A percentile compares a stretch with the other conserved stretches of the same genome.
These are phyloP conservation scores for Rhinella marina DNA, from an alignment of 2,797 vertebrate species.

Conservation along the genomic window DNA sequence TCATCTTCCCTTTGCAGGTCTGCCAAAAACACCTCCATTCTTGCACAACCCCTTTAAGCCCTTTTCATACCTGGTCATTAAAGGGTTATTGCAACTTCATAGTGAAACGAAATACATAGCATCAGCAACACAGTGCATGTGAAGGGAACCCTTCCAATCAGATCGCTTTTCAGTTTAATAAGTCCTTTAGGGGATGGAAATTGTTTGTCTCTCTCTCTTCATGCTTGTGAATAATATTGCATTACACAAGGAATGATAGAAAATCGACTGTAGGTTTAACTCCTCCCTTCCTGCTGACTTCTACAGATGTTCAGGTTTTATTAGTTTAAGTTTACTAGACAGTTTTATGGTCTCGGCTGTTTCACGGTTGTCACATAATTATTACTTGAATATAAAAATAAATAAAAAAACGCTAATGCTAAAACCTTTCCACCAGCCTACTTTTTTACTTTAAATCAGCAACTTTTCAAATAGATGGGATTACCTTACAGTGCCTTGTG, in stretches of 20 bases:
- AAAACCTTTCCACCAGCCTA: slow-evolving; percentile 11
- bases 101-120: not conserved
- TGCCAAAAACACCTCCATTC: no score
- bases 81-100: not conserved
- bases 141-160: slow-evolving; percentile 7
- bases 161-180: slow-evolving; percentile 25
- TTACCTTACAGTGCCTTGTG: not conserved
- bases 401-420: slow-evolving; percentile 51
- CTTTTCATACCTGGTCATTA: no score
- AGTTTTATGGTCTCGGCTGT: slow-evolving; percentile 61
- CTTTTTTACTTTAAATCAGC: slow-evolving; percentile 4
- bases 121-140: not conserved
- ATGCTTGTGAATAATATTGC: slow-evolving; percentile 48
- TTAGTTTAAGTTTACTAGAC: slow-evolving; percentile 64
- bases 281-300: slow-evolving; percentile 64
- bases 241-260: slow-evolving; percentile 49
- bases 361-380: slow-evolving; percentile 62
- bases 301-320: slow-evolving; percentile 62
- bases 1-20: no score
- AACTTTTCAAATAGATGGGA: not conserved
- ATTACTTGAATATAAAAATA: slow-evolving; percentile 62
- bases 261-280: slow-evolving; percentile 67
- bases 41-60: no score
- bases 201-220: slow-evolving; percentile 23
- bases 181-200: slow-evolving; percentile 18